Evolutionary conservation across 2,113 vertebrate species (phyloP), one percentile per base, ranked within the genome.

Genomic region (Apistogramma diplotaenia): DNA sequence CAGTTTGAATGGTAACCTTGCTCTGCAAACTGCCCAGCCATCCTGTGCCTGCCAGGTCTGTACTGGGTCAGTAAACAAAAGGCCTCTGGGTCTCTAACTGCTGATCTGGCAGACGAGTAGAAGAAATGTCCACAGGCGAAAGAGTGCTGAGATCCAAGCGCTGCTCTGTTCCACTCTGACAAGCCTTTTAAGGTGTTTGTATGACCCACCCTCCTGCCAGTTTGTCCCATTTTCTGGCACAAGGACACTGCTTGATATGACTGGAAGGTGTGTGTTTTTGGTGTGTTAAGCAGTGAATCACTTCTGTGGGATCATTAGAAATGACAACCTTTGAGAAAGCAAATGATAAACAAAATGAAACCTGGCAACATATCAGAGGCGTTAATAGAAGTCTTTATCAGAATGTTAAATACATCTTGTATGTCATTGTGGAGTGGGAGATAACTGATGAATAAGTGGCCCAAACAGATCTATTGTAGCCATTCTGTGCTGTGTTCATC

Each of bases 61-160:
- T 12, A 56, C 43, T 23, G 71, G 74, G 72, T 81, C 74, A 81
- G 70, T 65, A 76, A 75, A 81, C 61, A 79, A 55, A 80, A 46
- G 31, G 62, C 78, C 53, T 80, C 54, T 46, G 80, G 78, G 61
- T 61, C 46, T 57, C 10, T 74, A 46, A 71, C 23, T 79, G 53
- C 60, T 76, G 82, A 55, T 61, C 54, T 23, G 37, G 13, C 65
- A 58, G 43, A 79, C 74, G 43, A 77, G 29, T 74, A 8, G 1
- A 65, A 58, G 77, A 83, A 29, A 2, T 27, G 35, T 46, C 65
- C n/a, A 25, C 67, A 18, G 76, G 58, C 19, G 9, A 54, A 79
- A 25, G 40, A 65, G 43, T 58, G 13, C 33, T 53, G 29, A 78
- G 35, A 56, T 83, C 25, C 21, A 54, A 60, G 18, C 55, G 57